A percentile compares a stretch with the other conserved stretches of the same genome.
These are phyloP conservation scores for Lordiphosa clarofinis DNA, from an alignment of 1,140 invertebrate genomes.

Conservation along the genomic window DNA sequence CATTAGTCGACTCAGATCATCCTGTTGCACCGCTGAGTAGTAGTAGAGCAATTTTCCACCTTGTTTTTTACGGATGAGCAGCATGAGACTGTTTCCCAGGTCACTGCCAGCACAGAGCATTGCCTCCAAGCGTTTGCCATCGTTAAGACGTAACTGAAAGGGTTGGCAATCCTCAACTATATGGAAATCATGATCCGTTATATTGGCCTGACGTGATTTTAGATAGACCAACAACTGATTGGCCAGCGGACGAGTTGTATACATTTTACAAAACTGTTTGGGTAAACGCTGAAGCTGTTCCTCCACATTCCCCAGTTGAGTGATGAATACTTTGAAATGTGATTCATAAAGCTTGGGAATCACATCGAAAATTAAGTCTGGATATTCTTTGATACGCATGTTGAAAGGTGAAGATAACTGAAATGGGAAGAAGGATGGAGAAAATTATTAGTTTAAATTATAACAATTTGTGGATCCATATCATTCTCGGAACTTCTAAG, in stretches of 20 bases:
- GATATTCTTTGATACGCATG: slow-evolving; percentile 51
- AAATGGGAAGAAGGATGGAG: no score
- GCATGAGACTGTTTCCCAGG: slow-evolving; percentile 30
- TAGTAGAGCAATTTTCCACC: slow-evolving; percentile 41
- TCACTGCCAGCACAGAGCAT: slow-evolving; percentile 54
- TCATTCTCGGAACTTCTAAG: no score
- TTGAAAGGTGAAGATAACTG: no score
- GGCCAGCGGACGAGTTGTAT: slow-evolving; percentile 45
- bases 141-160: slow-evolving; percentile 32
- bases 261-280: slow-evolving; percentile 53
- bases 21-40: slow-evolving; percentile 52
- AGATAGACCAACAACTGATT: slow-evolving; percentile 35
- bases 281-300: slow-evolving; percentile 32
- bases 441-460: no score
- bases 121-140: slow-evolving; percentile 43
- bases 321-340: slow-evolving; percentile 46
- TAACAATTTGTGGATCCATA: no score
- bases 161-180: slow-evolving; percentile 36
- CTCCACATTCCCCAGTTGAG: slow-evolving; percentile 28
- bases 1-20: slow-evolving; percentile 37
- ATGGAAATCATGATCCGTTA: slow-evolving; percentile 35
- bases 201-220: slow-evolving; percentile 11
- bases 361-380: slow-evolving; percentile 44
- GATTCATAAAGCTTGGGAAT: slow-evolving; percentile 54
- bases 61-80: slow-evolving; percentile 34